Percentiles rank a stretch among this genome's conserved stretches.
Conservation (phyloP, 1,140 invertebrate species). For the Drosophila obscura region DNA sequence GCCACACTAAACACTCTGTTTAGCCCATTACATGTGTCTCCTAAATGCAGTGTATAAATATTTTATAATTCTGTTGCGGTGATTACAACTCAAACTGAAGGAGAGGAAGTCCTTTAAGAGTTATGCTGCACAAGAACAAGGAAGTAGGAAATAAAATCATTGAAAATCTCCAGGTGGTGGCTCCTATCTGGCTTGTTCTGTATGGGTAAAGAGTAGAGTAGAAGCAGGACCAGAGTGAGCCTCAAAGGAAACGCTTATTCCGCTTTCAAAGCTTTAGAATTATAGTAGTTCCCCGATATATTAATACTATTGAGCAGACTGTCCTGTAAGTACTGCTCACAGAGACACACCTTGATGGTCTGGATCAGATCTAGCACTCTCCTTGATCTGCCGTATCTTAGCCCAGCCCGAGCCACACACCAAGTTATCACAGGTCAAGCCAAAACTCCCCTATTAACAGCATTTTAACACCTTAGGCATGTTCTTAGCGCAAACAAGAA, state of each 20-base stretch:
- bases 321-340: no score
- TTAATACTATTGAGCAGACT: no score
- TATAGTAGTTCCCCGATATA: no score
- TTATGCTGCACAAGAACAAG: no score
- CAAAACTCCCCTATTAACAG: conserved; percentile 67
- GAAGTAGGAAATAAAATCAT: not conserved
- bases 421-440: conserved; percentile 30
- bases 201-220: no score
- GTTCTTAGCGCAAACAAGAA: conserved; percentile 18
- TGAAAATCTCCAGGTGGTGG: no score
- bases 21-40: conserved; percentile 75
- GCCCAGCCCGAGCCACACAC: conserved; percentile 17
- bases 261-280: no score
- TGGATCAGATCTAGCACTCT: not conserved
- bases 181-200: no score
- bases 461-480: conserved; percentile 68
- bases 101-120: conserved; percentile 13
- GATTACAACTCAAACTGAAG: conserved; percentile 36
- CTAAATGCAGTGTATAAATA: conserved; percentile 72
- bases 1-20: conserved; percentile 55
- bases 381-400: conserved; percentile 10
- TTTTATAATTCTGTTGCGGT: conserved; percentile 53
- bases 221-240: no score
- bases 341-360: no score
- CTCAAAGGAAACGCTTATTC: no score